Evolutionary conservation across 2,113 vertebrate genomes (phyloP).

Genomic region (Siniperca chuatsi): DNA sequence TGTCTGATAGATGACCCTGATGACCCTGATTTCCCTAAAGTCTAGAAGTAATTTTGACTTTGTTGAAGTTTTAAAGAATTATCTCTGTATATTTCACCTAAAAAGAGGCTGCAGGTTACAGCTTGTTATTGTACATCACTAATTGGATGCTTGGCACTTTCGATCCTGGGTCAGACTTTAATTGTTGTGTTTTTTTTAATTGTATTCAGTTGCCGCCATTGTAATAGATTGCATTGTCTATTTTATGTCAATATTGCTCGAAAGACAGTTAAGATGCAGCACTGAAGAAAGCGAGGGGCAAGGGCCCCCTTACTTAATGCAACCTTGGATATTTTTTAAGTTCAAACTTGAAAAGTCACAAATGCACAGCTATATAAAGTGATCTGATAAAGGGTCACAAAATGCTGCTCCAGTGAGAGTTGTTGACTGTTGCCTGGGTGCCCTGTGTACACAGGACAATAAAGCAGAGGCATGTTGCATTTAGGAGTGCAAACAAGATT

Average conservation of each 20-base stretch:
- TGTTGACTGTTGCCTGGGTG: not conserved
- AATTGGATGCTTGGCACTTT: conserved; percentile 15
- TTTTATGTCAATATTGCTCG: not conserved
- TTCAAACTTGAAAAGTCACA: not conserved
- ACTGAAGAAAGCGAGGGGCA: not conserved
- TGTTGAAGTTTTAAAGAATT: not conserved
- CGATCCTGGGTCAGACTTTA: conserved; percentile 14
- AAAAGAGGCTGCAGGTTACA: conserved; percentile 1
- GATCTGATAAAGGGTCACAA: conserved; percentile 11
- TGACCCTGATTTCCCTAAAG: not conserved
- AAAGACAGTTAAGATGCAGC: not conserved
- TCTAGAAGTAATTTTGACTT: not conserved
- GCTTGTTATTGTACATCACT: not conserved
- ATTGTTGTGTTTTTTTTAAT: conserved; percentile 26
- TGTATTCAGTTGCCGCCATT: conserved; percentile 1
- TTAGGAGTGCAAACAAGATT: conserved; percentile 15
- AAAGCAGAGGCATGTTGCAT: conserved; percentile 10
- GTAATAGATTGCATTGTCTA: conserved; percentile 14
- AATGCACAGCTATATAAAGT: not conserved
- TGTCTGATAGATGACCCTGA: not conserved
- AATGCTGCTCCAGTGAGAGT: conserved; percentile 7
- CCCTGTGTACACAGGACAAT: not conserved
- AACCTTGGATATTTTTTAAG: not conserved
- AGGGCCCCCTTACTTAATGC: not conserved
- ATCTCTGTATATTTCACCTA: not conserved